Conservation (phyloP, 2,113 vertebrate species). For the Nothobranchius furzeri region DNA sequence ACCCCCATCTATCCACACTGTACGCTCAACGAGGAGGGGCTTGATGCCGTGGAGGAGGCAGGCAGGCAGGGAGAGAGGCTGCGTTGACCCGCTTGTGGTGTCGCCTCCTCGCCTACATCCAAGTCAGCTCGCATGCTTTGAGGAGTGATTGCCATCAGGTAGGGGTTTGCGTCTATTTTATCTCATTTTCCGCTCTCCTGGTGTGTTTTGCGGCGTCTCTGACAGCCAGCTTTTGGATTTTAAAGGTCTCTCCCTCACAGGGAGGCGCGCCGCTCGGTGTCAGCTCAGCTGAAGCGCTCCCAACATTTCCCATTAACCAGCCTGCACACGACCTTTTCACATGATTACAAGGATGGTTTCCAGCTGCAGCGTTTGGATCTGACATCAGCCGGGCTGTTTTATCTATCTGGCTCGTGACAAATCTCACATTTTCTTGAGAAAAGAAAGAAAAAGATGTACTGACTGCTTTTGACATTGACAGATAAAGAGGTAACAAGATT, state of each 20-base stretch:
- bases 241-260: constrained; percentile 24
- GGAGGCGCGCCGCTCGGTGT: constrained; percentile 54
- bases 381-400: constrained; percentile 16
- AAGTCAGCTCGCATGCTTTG: constrained; percentile 71
- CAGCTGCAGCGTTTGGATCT: constrained; percentile 17
- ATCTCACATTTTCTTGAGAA: not conserved
- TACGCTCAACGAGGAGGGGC: constrained; percentile 78
- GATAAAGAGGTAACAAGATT: constrained; percentile 32
- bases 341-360: constrained; percentile 15
- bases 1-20: constrained; percentile 51
- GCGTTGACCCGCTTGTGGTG: constrained; percentile 56
- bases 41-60: constrained; percentile 71
- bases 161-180: constrained; percentile 49
- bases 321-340: constrained; percentile 46
- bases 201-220: too few species aligned
- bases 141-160: constrained; percentile 74
- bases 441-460: constrained; percentile 25
- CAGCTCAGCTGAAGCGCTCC: constrained; percentile 58
- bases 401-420: constrained; percentile 16
- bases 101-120: constrained; percentile 64
- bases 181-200: not conserved
- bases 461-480: constrained; percentile 64
- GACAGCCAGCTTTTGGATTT: too few species aligned
- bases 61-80: constrained; percentile 32
- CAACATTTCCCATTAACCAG: constrained; percentile 43